Evolutionary conservation across 2,797 vertebrate genomes (phyloP).

Genomic region (Sciaenops ocellatus): DNA sequence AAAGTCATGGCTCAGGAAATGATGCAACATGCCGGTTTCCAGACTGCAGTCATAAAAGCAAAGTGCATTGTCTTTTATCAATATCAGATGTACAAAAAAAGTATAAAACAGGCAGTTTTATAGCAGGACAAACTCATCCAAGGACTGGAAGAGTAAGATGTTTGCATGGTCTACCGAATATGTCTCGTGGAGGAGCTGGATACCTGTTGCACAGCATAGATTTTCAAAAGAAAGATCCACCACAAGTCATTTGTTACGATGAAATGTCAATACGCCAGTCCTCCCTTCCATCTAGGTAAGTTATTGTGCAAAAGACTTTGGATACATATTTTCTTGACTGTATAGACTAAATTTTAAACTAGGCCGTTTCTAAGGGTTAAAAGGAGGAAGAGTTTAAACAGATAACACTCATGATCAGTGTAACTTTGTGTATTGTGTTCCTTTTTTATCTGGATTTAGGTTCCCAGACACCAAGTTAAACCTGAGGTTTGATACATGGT

Average conservation of each 20-base stretch:
- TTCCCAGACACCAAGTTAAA: neutral
- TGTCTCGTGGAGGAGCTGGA: neutral
- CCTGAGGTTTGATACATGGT: neutral
- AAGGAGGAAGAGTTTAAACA: neutral
- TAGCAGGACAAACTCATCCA: neutral
- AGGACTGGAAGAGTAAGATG: neutral
- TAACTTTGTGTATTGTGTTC: neutral
- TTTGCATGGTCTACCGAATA: slow-evolving; percentile 8
- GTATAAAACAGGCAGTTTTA: neutral
- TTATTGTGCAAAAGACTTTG: neutral
- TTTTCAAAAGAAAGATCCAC: neutral
- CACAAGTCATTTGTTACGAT: neutral
- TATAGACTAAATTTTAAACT: neutral
- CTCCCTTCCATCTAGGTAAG: neutral
- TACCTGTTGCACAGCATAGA: neutral
- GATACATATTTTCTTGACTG: neutral
- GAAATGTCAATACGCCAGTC: neutral
- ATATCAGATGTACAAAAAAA: slow-evolving; percentile 21
- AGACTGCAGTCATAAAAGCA: slow-evolving; percentile 15
- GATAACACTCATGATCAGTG: neutral
- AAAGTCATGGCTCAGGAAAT: neutral
- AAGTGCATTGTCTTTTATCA: slow-evolving; percentile 23
- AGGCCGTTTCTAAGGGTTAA: neutral
- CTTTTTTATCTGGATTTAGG: neutral
- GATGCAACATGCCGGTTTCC: slow-evolving; percentile 7